phyloP scores from a whole-genome alignment of 2,888 invertebrate genomes.

The Eupithecia insigniata region DNA sequence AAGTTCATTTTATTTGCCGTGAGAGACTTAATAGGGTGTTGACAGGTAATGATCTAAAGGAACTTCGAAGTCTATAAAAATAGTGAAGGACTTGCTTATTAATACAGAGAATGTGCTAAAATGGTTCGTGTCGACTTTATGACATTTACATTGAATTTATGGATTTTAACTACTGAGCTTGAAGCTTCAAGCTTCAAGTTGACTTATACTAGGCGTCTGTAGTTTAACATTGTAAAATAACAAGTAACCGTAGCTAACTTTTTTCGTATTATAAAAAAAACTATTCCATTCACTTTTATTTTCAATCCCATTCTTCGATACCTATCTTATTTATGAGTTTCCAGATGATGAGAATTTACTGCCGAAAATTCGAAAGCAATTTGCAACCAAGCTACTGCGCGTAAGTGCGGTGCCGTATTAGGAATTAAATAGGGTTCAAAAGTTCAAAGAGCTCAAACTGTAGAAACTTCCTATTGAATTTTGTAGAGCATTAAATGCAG shows the following conservation, averaged over 20 bases:
- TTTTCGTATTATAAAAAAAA: not conserved
- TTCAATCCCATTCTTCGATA: not conserved
- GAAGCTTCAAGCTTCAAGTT: not conserved
- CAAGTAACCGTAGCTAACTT: no score
- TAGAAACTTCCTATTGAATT: constrained; percentile 28
- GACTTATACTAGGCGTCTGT: not conserved
- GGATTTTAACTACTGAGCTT: not conserved
- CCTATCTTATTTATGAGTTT: not conserved
- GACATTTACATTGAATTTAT: not conserved
- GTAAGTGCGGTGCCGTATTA: constrained; percentile 39
- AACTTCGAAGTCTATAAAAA: not conserved
- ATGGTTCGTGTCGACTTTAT: not conserved
- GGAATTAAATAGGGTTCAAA: constrained; percentile 33
- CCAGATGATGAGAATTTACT: not conserved
- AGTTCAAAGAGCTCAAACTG: constrained; percentile 38
- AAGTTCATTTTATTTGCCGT: constrained; percentile 39
- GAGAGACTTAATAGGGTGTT: constrained; percentile 17
- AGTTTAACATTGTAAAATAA: not conserved
- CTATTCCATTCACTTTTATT: not conserved
- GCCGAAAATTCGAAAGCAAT: constrained; percentile 5
- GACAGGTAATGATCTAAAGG: not conserved
- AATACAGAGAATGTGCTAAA: not conserved
- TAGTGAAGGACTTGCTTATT: not conserved
- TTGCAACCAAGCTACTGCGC: constrained; percentile 1
- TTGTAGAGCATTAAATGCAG: constrained; percentile 10